A percentile compares a stretch with the other conserved stretches of the same genome.
These are phyloP conservation scores for Thysanoteuthis rhombus DNA, from an alignment of 2,888 invertebrate genomes.

Conservation along the genomic window DNA sequence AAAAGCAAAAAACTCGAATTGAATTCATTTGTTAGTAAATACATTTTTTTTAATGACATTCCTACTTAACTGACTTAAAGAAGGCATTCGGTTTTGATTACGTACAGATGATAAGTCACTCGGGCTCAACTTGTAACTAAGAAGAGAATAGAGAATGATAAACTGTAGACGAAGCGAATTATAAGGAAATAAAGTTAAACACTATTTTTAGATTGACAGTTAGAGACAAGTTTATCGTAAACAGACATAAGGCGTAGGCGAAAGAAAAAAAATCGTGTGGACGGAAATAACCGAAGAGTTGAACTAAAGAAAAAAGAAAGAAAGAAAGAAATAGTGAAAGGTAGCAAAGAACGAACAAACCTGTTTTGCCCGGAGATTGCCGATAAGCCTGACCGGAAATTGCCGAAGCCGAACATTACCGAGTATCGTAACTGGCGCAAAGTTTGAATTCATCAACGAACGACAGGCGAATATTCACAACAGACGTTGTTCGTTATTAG, in stretches of 20 bases:
- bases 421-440: neutral
- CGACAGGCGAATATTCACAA: neutral
- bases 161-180: neutral
- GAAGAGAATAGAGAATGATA: neutral
- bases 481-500: neutral
- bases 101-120: too few species aligned
- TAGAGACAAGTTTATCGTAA: neutral
- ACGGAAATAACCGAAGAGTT: neutral
- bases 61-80: too few species aligned
- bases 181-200: neutral
- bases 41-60: too few species aligned
- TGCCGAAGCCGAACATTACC: neutral
- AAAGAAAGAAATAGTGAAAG: neutral
- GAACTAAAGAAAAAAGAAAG: neutral
- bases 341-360: too few species aligned
- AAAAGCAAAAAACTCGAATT: too few species aligned
- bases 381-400: neutral
- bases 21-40: too few species aligned
- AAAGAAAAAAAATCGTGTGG: neutral
- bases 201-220: neutral
- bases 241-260: neutral
- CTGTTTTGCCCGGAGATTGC: neutral
- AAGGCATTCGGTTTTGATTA: too few species aligned
- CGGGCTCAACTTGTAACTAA: too few species aligned
- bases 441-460: neutral